A percentile compares a stretch with the other conserved stretches of the same genome.
These are phyloP conservation scores for Rhopalosiphum padi DNA, from an alignment of 1,140 invertebrate genomes.

Conservation along the genomic window DNA sequence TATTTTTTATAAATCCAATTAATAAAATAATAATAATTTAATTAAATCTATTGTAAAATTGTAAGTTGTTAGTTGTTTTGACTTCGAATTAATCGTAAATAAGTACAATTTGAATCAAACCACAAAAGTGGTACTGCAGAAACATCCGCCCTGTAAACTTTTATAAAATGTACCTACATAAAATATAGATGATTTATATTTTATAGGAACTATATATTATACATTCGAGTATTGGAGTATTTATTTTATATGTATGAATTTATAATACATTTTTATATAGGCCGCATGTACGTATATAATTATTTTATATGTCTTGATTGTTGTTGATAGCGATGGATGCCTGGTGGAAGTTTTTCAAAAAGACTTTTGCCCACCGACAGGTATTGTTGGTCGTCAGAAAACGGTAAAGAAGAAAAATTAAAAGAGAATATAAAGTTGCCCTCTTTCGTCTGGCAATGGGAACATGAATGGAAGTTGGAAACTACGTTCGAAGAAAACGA, in stretches of 20 bases:
- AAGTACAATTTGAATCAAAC: too few species aligned
- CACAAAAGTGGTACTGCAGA: too few species aligned
- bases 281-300: background rate
- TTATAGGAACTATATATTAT: background rate
- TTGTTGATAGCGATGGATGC: slow-evolving; percentile 77
- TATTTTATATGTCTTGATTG: background rate
- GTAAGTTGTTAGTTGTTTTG: too few species aligned
- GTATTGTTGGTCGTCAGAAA: slow-evolving; percentile 81
- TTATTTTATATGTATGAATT: background rate
- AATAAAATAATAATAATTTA: too few species aligned
- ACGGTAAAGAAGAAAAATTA: slow-evolving; percentile 78
- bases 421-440: slow-evolving; percentile 84
- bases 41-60: too few species aligned
- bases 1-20: too few species aligned
- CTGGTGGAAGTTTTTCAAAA: slow-evolving; percentile 84
- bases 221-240: background rate
- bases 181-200: too few species aligned
- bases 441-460: slow-evolving; percentile 93
- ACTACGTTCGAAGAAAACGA: slow-evolving; percentile 85
- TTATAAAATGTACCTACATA: too few species aligned
- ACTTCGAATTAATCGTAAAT: too few species aligned
- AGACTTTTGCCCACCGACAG: slow-evolving; percentile 85
- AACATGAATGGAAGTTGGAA: slow-evolving; percentile 90
- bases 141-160: too few species aligned
- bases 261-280: background rate